A percentile compares a stretch with the other conserved stretches of the same genome.
phyloP scores from a whole-genome alignment of 30 jellyfish, hydroid and myxozoan species.

The Hydractinia echinata region DNA sequence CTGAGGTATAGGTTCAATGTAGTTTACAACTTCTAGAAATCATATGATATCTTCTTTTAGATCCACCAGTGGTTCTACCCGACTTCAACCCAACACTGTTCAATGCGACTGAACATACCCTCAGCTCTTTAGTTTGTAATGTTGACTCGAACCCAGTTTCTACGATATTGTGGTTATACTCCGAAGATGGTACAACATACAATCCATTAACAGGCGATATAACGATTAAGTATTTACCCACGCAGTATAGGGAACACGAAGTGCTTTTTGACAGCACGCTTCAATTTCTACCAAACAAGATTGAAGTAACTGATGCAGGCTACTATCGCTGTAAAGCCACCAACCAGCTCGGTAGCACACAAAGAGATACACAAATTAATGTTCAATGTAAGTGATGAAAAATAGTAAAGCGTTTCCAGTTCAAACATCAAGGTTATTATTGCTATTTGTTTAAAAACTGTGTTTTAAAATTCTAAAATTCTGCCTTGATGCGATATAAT shows the following conservation, averaged over 20 bases:
- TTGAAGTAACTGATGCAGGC: slow-evolving; percentile 22
- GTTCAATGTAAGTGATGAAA: slow-evolving; percentile 2
- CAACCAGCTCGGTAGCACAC: slow-evolving; percentile 15
- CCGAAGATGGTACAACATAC: slow-evolving; percentile 15
- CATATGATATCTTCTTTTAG: neutral
- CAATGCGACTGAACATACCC: neutral
- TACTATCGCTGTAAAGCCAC: slow-evolving; percentile 34
- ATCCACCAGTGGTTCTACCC: slow-evolving; percentile 18
- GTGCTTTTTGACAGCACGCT: neutral
- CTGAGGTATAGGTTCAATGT: too few species aligned
- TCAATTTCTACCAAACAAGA: neutral
- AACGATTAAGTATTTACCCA: neutral
- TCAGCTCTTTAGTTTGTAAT: neutral
- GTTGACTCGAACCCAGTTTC: slow-evolving; percentile 27
- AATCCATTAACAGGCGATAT: neutral
- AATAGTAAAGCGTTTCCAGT: neutral
- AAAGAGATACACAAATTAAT: neutral
- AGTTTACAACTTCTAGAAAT: neutral
- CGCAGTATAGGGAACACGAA: neutral
- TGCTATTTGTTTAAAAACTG: too few species aligned
- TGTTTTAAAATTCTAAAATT: too few species aligned
- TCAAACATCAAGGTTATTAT: neutral
- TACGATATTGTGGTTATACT: neutral
- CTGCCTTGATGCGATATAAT: too few species aligned
- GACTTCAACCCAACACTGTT: neutral